phyloP scores from a whole-genome alignment of 1,140 invertebrate genomes.

The Zaprionus gabonicus region DNA sequence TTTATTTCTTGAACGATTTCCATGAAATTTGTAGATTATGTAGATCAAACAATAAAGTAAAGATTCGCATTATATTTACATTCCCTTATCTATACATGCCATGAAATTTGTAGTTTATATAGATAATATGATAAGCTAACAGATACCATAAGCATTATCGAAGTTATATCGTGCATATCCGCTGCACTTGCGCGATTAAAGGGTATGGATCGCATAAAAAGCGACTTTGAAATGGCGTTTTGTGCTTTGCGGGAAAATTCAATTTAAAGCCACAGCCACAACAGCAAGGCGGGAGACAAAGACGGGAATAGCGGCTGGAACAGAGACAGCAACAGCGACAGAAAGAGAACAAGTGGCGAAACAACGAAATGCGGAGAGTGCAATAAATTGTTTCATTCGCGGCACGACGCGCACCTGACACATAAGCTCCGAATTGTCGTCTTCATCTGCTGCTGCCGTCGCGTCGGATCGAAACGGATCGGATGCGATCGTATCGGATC shows the following conservation, averaged over 20 bases:
- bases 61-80: not conserved
- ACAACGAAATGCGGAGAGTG: slow-evolving; percentile 55
- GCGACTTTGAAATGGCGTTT: slow-evolving; percentile 40
- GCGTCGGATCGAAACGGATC: slow-evolving; percentile 12
- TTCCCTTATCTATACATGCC: not conserved
- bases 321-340: slow-evolving; percentile 15
- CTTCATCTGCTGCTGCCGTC: slow-evolving; percentile 55
- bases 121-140: not conserved
- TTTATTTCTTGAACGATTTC: not conserved
- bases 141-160: not conserved
- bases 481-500: slow-evolving; percentile 24
- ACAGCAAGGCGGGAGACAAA: slow-evolving; percentile 38
- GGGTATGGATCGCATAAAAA: slow-evolving; percentile 19
- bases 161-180: not conserved
- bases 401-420: slow-evolving; percentile 74
- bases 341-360: slow-evolving; percentile 12
- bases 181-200: not conserved
- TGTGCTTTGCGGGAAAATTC: slow-evolving; percentile 59
- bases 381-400: slow-evolving; percentile 80
- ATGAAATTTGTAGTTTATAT: not conserved
- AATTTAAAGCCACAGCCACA: slow-evolving; percentile 67
- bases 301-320: slow-evolving; percentile 9
- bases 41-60: not conserved
- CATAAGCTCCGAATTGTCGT: slow-evolving; percentile 77
- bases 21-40: not conserved